phyloP scores from a whole-genome alignment of 37 sponge, comb jelly and placozoan species.

The Beroe forskalii region DNA sequence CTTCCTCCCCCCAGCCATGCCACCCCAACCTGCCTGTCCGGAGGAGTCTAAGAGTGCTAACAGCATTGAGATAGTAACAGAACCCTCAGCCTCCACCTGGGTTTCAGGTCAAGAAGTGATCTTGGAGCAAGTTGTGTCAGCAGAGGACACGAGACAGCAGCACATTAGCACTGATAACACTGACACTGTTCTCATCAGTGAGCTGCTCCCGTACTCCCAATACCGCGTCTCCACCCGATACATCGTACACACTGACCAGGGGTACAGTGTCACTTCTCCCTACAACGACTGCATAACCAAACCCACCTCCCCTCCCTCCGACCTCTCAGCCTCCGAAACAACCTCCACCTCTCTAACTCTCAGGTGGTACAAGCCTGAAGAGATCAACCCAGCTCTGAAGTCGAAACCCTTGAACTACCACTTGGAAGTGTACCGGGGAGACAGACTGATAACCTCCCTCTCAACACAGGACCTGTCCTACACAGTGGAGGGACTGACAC shows the following conservation, averaged over 20 bases:
- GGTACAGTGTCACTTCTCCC: not conserved
- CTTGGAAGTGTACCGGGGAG: not conserved
- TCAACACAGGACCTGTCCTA: not conserved
- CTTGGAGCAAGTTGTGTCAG: not conserved
- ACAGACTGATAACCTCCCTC: too few species aligned
- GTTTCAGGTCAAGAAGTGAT: slow-evolving; percentile 41
- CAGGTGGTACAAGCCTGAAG: slow-evolving; percentile 2
- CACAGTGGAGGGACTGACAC: not conserved
- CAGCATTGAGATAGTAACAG: not conserved
- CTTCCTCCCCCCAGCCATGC: not conserved
- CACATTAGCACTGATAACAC: not conserved
- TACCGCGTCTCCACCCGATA: not conserved
- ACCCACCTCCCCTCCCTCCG: slow-evolving; percentile 7
- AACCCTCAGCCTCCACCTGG: not conserved
- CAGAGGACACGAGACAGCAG: not conserved
- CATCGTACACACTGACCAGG: not conserved
- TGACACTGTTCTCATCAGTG: not conserved
- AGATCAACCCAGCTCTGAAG: not conserved
- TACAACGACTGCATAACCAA: not conserved
- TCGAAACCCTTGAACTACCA: not conserved
- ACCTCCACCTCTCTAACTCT: not conserved
- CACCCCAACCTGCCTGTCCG: not conserved
- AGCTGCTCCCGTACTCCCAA: slow-evolving; percentile 7
- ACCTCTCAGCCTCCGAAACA: not conserved
- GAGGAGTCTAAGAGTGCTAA: not conserved